phyloP scores from a whole-genome alignment of 2,113 vertebrate genomes.

The Pachycephala philippinensis region DNA sequence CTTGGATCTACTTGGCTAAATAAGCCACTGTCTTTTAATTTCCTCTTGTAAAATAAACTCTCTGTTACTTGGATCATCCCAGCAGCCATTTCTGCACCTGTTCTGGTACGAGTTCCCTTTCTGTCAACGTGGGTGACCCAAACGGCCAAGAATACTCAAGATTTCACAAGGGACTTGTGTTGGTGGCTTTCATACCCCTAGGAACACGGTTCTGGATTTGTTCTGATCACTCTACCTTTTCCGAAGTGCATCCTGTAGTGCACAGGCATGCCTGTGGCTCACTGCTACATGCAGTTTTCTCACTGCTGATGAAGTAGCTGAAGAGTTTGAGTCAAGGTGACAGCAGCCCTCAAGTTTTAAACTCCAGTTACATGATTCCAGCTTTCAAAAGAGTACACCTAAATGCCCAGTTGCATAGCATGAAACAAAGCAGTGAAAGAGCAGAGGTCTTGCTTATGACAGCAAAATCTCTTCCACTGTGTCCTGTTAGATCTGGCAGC shows the following conservation, averaged over 20 bases:
- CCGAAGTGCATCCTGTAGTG: not conserved
- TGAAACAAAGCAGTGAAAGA: not conserved
- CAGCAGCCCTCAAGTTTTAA: not conserved
- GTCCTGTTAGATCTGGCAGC: not conserved
- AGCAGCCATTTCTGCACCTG: conserved; percentile 38
- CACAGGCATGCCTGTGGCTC: not conserved
- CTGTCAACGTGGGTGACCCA: not conserved
- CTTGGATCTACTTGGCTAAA: conserved; percentile 30
- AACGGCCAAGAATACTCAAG: rapidly evolving
- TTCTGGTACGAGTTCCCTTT: not conserved
- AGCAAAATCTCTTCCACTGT: not conserved
- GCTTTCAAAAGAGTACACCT: not conserved
- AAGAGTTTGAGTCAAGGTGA: not conserved
- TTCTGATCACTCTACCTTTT: not conserved
- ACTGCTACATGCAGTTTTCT: not conserved
- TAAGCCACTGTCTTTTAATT: conserved; percentile 52
- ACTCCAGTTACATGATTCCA: not conserved
- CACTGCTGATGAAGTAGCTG: not conserved
- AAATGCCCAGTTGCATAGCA: not conserved
- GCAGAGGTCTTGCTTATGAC: not conserved
- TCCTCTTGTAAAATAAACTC: conserved; percentile 59
- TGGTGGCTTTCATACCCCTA: not conserved
- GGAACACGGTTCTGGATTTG: not conserved
- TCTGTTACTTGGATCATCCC: not conserved
- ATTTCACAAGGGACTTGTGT: not conserved